These are phyloP conservation scores for Idaea straminata DNA, from an alignment of 2,888 invertebrate genomes.

Conservation along the genomic window DNA sequence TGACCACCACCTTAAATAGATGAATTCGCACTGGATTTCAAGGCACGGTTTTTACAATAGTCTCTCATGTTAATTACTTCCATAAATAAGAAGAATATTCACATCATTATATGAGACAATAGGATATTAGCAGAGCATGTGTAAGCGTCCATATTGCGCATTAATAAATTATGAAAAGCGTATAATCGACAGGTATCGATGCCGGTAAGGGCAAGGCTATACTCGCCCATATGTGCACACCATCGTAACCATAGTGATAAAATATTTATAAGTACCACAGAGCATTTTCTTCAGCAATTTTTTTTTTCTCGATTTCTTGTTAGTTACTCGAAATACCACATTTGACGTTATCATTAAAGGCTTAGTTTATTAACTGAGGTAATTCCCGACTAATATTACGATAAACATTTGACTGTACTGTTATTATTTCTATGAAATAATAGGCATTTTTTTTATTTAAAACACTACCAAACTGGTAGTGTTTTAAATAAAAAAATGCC, in stretches of 20 bases:
- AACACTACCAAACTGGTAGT: too few relatives aligned
- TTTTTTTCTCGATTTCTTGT: too few relatives aligned
- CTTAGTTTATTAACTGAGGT: too few relatives aligned
- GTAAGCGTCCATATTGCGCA: background rate
- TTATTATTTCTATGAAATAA: too few relatives aligned
- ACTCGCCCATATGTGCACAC: background rate
- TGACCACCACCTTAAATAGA: background rate
- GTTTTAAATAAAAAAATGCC: too few relatives aligned
- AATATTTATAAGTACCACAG: background rate
- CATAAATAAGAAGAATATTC: constrained; percentile 9
- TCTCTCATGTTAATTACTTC: background rate
- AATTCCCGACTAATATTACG: too few relatives aligned
- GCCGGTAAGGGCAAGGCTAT: constrained; percentile 8
- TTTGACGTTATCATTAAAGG: too few relatives aligned
- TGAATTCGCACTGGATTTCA: background rate
- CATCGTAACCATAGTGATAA: background rate
- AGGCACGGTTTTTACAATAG: background rate
- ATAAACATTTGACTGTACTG: too few relatives aligned
- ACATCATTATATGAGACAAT: constrained; percentile 5
- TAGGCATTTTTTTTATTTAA: too few relatives aligned
- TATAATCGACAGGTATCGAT: constrained; percentile 26
- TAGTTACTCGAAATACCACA: too few relatives aligned
- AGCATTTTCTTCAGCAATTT: too few relatives aligned
- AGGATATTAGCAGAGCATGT: constrained; percentile 8
- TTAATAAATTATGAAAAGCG: constrained; percentile 19